phyloP scores from a whole-genome alignment of 2,113 vertebrate genomes.

The Podarcis cretensis region DNA sequence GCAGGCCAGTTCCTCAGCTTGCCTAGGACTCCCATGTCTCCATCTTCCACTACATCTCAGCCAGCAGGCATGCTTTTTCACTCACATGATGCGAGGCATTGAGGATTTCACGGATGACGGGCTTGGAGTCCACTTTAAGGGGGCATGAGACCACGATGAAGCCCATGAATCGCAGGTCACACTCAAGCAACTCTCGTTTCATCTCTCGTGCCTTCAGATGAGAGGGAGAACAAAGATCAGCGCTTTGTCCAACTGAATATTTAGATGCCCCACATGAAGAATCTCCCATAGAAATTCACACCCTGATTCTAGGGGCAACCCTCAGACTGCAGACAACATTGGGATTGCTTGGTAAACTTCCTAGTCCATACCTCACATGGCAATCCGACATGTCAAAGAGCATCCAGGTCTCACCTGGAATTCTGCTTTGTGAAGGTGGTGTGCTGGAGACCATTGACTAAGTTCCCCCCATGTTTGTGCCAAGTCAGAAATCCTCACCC shows the following conservation, averaged over 20 bases:
- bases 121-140: conserved; percentile 91
- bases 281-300: neutral
- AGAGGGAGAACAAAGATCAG: neutral
- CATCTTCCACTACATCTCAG: neutral
- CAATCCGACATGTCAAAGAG: neutral
- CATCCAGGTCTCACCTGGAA: neutral
- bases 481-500: accelerated
- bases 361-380: neutral
- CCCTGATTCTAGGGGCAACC: neutral
- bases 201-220: conserved; percentile 85
- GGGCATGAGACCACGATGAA: conserved; percentile 98
- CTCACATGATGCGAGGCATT: conserved; percentile 93
- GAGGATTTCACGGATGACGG: conserved; percentile 93
- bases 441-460: no score
- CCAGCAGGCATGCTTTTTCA: neutral
- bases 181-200: conserved; percentile 87
- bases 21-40: neutral
- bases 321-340: neutral
- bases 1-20: neutral
- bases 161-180: conserved; percentile 87
- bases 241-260: neutral
- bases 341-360: no score
- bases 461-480: neutral
- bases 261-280: neutral
- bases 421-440: neutral